Base-by-base conservation (phyloP, 2,888 invertebrate genomes). In the Leptinotarsa rubiginosa region DNA sequence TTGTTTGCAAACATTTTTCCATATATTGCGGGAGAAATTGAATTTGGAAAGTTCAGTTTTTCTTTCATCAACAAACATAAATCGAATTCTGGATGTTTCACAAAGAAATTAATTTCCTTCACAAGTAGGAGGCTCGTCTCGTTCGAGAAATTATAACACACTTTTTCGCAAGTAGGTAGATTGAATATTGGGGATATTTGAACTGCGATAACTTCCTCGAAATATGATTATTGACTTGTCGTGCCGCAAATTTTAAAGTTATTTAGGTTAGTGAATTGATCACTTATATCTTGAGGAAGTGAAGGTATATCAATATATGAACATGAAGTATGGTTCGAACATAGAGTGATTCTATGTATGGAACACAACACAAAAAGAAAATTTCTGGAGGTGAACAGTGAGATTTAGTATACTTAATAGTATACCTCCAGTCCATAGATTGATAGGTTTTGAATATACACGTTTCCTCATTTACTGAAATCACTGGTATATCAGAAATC, bases 61-160 rank as follows among this genome's bases (percentile, higher is more conserved):
- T 62, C 31, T 62, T 62, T 31, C 20, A 18, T 52, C 56, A 62
- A 25, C 41, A 62, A 62, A 41, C 62, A 5, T 13, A n/a, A 62
- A 62, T 62, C 31, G 62, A n/a, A 31, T 62, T 62, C 31, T 41
- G 16, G 62, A 62, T 62, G 41, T 62, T 22, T 31, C 62, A 62
- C 62, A 62, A 62, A 62, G 62, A 41, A 62, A 62, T 62, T 62
- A 62, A 62, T 62, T 62, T 62, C 62, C 62, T 62, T 18, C 41
- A n/a, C 31, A 62, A 31, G 62, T 62, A 10, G 62, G n/a, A 31
- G 41, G 31, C 18, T 18, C 62, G 62, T 25, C 62, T 62, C 41
- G 25, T 62, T 62, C 12, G 41, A 3, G 7, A 41, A 41, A 41
- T 31, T 18, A 62, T 62, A 18, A n/a, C 62, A 31, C 1, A 62